Evolutionary conservation across 2,113 vertebrate species (phyloP).

Genomic region (Furnarius figulus): DNA sequence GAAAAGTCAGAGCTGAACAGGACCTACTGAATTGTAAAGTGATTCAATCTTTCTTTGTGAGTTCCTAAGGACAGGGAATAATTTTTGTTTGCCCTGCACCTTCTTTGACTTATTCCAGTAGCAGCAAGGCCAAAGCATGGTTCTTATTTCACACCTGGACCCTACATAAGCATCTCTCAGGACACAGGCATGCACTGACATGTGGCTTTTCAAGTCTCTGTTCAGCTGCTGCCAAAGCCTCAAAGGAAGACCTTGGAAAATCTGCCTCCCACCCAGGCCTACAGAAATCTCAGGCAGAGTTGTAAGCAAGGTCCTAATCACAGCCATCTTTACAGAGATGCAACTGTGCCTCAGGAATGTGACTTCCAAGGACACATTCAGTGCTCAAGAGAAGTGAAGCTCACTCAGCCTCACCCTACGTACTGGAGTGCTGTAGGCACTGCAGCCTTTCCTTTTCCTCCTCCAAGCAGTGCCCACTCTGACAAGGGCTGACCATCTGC

Average conservation of each 20-base stretch:
- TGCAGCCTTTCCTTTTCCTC: background rate
- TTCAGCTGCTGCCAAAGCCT: background rate
- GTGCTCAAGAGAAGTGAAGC: background rate
- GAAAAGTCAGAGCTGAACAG: background rate
- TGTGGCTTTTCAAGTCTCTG: background rate
- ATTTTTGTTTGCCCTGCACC: background rate
- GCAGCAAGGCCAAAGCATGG: background rate
- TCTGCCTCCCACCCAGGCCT: background rate
- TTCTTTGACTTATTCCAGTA: background rate
- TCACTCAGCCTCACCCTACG: background rate
- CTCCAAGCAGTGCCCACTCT: background rate
- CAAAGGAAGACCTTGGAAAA: background rate
- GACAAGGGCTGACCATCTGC: background rate
- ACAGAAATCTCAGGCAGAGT: background rate
- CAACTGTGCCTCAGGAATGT: background rate
- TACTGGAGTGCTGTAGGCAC: fast-evolving
- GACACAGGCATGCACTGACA: background rate
- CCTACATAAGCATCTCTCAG: background rate
- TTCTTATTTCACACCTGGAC: background rate
- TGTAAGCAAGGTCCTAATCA: background rate
- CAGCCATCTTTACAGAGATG: background rate
- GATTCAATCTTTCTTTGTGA: background rate
- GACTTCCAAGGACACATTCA: background rate
- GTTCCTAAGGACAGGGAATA: background rate
- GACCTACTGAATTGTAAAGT: background rate